Conservation (phyloP, 2,888 invertebrate genomes). For the Erannis defoliaria region DNA sequence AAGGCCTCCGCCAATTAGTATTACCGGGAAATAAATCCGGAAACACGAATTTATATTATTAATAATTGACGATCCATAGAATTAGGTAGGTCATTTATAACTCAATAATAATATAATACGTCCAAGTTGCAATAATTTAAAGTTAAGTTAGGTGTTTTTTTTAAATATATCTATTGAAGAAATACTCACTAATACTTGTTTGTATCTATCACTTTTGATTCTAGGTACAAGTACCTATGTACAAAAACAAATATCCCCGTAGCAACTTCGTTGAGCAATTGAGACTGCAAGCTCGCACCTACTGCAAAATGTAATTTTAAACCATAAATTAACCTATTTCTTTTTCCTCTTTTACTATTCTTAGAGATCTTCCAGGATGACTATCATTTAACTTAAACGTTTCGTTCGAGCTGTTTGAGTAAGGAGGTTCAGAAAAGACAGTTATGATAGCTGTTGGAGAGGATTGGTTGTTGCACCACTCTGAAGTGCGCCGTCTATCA, state of each 20-base stretch:
- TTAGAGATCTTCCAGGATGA: constrained; percentile 1
- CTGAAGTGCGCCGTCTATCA: background rate
- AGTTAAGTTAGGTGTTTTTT: too few relatives aligned
- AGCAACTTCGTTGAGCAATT: constrained; percentile 1
- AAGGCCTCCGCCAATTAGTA: too few relatives aligned
- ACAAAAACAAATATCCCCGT: background rate
- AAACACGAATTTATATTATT: too few relatives aligned
- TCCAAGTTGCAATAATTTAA: too few relatives aligned
- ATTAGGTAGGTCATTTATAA: too few relatives aligned
- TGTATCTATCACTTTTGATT: too few relatives aligned
- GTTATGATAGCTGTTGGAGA: background rate
- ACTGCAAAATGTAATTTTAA: background rate
- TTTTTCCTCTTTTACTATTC: constrained; percentile 5
- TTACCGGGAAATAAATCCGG: too few relatives aligned
- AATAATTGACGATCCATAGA: too few relatives aligned
- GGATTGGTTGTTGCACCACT: background rate
- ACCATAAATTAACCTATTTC: background rate
- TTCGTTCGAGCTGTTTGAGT: constrained; percentile 4
- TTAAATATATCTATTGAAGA: too few relatives aligned
- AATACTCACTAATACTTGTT: too few relatives aligned
- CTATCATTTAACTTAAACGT: background rate
- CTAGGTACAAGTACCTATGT: too few relatives aligned
- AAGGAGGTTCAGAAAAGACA: constrained; percentile 1
- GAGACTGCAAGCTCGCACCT: background rate
- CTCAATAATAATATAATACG: too few relatives aligned